Evolutionary conservation across 2,113 vertebrate genomes (phyloP).

Genomic region (Penelope pileata): DNA sequence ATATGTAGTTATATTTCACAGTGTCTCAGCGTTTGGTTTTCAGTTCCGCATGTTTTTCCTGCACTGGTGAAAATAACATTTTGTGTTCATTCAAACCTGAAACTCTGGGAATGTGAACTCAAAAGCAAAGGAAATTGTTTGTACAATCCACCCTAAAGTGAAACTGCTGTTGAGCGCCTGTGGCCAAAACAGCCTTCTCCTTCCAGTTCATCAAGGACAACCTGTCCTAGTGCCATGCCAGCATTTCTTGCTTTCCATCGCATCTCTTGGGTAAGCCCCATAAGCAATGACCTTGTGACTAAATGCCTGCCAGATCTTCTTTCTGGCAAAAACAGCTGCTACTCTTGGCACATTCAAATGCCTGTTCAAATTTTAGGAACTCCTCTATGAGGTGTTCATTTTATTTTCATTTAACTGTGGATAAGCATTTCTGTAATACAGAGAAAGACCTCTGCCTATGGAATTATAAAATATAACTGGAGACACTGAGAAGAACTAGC

Average conservation of each 20-base stretch:
- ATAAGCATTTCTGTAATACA: slow-evolving; percentile 47
- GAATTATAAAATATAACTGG: slow-evolving; percentile 32
- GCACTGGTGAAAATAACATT: not conserved
- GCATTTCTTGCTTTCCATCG: slow-evolving; percentile 44
- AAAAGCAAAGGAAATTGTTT: slow-evolving; percentile 7
- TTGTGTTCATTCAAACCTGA: not conserved
- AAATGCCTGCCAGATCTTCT: slow-evolving; percentile 70
- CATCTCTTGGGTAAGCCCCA: slow-evolving; percentile 64
- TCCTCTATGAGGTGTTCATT: slow-evolving; percentile 58
- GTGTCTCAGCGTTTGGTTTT: not conserved
- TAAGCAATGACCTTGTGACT: slow-evolving; percentile 70
- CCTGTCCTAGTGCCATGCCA: slow-evolving; percentile 52
- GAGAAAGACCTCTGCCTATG: not conserved
- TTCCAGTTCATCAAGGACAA: slow-evolving; percentile 73
- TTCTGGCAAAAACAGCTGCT: slow-evolving; percentile 73
- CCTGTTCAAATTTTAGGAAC: slow-evolving; percentile 65
- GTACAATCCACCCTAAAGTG: not conserved
- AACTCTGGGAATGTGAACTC: not conserved
- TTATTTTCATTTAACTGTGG: slow-evolving; percentile 55
- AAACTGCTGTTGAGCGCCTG: slow-evolving; percentile 27
- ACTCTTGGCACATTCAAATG: slow-evolving; percentile 57
- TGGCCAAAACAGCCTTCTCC: slow-evolving; percentile 71
- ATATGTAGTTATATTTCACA: not conserved
- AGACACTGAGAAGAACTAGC: not conserved
- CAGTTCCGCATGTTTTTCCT: not conserved